Conservation (phyloP, 2,113 vertebrate genomes). For the Cisticola juncidis region DNA sequence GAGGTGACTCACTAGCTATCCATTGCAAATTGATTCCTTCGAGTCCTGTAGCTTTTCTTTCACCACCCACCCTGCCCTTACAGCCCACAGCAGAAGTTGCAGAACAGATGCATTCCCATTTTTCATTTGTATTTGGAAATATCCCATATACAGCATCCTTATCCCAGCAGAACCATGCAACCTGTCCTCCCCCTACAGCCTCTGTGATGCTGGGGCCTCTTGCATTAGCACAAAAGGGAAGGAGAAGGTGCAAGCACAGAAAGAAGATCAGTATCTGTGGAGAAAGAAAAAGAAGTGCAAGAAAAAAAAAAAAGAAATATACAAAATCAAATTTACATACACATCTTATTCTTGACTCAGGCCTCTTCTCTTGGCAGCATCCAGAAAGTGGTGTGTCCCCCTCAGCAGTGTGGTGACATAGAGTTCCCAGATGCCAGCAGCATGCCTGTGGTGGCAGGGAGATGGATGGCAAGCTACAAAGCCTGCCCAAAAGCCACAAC, state of each 20-base stretch:
- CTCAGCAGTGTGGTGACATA: background rate
- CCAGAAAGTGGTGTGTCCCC: background rate
- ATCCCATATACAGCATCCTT: background rate
- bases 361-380: background rate
- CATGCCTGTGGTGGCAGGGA: background rate
- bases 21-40: background rate
- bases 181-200: background rate
- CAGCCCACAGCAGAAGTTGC: background rate
- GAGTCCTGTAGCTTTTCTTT: background rate
- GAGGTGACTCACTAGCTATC: background rate
- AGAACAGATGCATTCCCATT: background rate
- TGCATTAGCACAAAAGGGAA: background rate
- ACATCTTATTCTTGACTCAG: background rate
- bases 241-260: background rate
- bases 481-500: background rate
- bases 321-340: background rate
- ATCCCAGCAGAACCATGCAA: accelerated
- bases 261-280: accelerated
- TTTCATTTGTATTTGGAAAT: background rate
- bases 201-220: accelerated
- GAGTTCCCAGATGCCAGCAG: background rate
- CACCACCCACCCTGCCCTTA: background rate
- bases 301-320: no score
- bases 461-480: background rate
- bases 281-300: background rate